Base-by-base conservation (phyloP, 2,113 vertebrate genomes). In the Tachysurus fulvidraco region DNA sequence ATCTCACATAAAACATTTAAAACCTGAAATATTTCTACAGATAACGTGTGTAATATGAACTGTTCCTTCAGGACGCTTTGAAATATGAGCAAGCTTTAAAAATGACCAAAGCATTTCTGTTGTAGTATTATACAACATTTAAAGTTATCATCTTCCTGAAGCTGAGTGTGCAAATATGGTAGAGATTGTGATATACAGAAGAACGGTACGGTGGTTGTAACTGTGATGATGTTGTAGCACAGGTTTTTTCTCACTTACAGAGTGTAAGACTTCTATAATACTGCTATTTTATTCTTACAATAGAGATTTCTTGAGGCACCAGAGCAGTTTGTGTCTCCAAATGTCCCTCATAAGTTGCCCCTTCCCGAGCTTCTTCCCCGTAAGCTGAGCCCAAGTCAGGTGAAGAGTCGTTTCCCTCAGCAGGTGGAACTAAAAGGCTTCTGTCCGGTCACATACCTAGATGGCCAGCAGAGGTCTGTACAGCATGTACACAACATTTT, bases 391-490 rank as follows among this genome's bases (percentile, higher is more conserved):
- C 90, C 85, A 0, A 90, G 90, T 73, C 95, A 97, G 90, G 94
- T 98, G 86, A 98, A 96, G 90, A 92, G 92, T 62, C 94, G 86
- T 69, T 97, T 97, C 91, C 98, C 97, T 64, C 88, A 91, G 87
- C 95, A 94, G 71, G 95, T 94, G 19, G 96, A 99, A 91, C 93
- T 99, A 93, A 95, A 95, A 84, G 97, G 98, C 71, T 98, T 96
- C 91, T 99, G 98, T 88, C 96, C 98, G 5, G 96, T 99, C 89
- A 97, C 97, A 74, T 99, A 96, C 85, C 88, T 95, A 87, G 97
- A 99, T 54, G 98, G 97, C 80, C 95, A 96, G 23, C 95, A 95
- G 89, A 98, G 96, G 98, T 50, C 5, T 50, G 46, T 97, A n/a
- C 64, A 88, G 19, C 57, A 4, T 80, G 7, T 82, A 46, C 6